Evolutionary conservation across 2,113 vertebrate genomes (phyloP).

Genomic region (Barnardius zonarius): DNA sequence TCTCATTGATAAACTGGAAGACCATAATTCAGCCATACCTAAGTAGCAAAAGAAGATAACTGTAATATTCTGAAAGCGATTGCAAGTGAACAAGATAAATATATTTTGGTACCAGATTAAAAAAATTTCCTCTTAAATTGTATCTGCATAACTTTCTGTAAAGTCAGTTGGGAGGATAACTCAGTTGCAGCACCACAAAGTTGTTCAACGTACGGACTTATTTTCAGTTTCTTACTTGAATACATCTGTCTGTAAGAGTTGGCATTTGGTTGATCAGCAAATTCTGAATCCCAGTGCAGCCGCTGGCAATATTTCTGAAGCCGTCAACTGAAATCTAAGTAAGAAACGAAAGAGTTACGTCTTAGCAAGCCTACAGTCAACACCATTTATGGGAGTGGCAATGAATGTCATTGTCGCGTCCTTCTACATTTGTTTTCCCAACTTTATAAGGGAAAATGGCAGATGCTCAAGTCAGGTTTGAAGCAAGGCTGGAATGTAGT

Average conservation of each 20-base stretch:
- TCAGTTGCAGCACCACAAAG: background rate
- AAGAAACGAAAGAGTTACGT: background rate
- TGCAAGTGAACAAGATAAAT: background rate
- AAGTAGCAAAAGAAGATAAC: background rate
- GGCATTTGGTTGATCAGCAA: conserved; percentile 82
- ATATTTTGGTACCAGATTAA: background rate
- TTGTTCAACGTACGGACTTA: background rate
- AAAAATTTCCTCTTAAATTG: background rate
- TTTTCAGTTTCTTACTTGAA: conserved; percentile 75
- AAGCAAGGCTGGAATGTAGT: background rate
- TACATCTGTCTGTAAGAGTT: conserved; percentile 79
- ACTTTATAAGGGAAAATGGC: background rate
- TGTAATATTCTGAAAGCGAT: background rate
- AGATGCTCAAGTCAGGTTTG: background rate
- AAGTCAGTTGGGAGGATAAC: background rate
- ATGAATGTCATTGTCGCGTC: background rate
- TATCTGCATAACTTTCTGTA: background rate
- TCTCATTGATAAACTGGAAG: background rate
- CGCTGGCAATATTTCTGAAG: conserved; percentile 76
- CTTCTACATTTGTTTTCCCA: background rate
- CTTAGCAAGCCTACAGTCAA: background rate
- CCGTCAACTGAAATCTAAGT: conserved; percentile 80
- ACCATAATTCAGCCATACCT: background rate
- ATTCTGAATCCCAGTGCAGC: conserved; percentile 76
- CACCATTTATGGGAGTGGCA: background rate